These are phyloP conservation scores for Microcebus ravelobensis DNA, from an alignment of 2,113 vertebrate genomes.

Conservation along the genomic window DNA sequence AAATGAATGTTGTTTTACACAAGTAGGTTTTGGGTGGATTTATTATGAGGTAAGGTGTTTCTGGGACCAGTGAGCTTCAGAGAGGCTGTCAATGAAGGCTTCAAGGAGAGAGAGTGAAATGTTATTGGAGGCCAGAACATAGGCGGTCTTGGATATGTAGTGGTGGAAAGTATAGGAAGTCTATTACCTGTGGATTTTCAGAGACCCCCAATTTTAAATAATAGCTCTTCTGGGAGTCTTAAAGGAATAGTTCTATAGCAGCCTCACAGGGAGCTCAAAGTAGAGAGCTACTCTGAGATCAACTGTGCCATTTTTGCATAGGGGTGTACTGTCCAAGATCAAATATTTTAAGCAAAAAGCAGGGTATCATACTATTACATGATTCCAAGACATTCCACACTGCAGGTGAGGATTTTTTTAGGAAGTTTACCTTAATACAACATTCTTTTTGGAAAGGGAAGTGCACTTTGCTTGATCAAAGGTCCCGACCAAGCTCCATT, in stretches of 20 bases:
- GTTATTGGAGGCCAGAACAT: neutral
- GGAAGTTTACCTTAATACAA: neutral
- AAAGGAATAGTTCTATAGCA: neutral
- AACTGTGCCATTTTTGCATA: neutral
- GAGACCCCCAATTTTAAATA: neutral
- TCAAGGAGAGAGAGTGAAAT: neutral
- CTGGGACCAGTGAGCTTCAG: neutral
- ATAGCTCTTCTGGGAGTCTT: neutral
- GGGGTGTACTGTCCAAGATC: neutral
- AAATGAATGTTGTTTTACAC: neutral
- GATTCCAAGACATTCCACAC: neutral
- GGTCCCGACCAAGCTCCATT: neutral
- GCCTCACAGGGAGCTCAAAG: neutral
- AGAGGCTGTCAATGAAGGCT: neutral
- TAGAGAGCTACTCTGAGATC: neutral
- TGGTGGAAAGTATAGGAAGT: neutral
- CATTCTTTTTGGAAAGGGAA: neutral
- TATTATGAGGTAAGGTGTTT: neutral
- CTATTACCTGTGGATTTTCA: neutral
- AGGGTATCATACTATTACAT: neutral
- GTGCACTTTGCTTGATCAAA: neutral
- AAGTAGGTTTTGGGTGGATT: neutral
- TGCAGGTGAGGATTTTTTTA: neutral
- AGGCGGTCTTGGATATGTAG: neutral
- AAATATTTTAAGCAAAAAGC: constrained; percentile 28